Percentiles rank a stretch among this genome's conserved stretches.
Evolutionary conservation across 2,888 invertebrate species (phyloP).

Genomic region (Drosophila pegasa): DNA sequence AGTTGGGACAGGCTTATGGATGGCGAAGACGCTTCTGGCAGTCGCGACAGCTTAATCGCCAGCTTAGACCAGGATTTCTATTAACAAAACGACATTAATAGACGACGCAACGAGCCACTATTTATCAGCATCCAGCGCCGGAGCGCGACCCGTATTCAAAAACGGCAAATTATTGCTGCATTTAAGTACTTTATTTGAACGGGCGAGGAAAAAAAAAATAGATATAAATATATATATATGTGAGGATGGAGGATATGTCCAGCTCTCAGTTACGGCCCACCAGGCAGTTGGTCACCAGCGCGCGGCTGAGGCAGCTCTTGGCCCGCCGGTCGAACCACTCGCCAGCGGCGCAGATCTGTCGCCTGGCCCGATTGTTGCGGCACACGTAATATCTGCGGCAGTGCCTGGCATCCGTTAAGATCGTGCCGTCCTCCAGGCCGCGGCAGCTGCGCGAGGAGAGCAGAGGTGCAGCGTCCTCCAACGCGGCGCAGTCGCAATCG

Average conservation of each 20-base stretch:
- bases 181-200: conserved; percentile 30
- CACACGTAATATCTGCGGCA: conserved; percentile 56
- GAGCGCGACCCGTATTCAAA: conserved; percentile 11
- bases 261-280: conserved; percentile 42
- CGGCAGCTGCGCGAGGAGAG: conserved; percentile 34
- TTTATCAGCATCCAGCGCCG: conserved; percentile 38
- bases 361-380: conserved; percentile 24
- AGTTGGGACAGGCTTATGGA: conserved; percentile 25
- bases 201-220: neutral
- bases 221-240: conserved; percentile 13
- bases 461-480: neutral
- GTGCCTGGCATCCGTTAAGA: conserved; percentile 40
- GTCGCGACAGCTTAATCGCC: conserved; percentile 51
- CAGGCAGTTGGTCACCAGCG: conserved; percentile 48
- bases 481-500: neutral
- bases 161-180: conserved; percentile 21
- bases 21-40: conserved; percentile 43
- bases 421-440: conserved; percentile 39
- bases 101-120: conserved; percentile 29
- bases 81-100: conserved; percentile 46
- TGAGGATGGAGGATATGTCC: neutral
- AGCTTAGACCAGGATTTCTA: conserved; percentile 49
- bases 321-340: conserved; percentile 53
- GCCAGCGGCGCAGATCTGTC: conserved; percentile 41
- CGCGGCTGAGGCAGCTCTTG: conserved; percentile 26